phyloP scores from a whole-genome alignment of 2,888 invertebrate species.

The Lapara coniferarum region DNA sequence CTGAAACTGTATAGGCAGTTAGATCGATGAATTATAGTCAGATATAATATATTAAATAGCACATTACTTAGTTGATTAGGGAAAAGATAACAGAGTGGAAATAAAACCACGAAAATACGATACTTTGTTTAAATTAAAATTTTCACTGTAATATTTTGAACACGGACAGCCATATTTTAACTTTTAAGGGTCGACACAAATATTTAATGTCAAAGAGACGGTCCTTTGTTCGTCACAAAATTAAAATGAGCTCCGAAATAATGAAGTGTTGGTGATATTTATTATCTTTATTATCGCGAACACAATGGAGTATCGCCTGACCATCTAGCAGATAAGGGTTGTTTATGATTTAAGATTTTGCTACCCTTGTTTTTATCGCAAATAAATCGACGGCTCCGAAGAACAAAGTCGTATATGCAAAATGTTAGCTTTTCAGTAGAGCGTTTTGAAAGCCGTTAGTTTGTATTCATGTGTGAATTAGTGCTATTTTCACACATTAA shows the following conservation, averaged over 20 bases:
- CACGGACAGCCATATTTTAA: background rate
- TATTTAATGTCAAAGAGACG: constrained; percentile 38
- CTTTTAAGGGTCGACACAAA: constrained; percentile 33
- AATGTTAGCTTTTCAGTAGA: too few relatives aligned
- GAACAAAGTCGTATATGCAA: too few relatives aligned
- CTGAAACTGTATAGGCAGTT: too few relatives aligned
- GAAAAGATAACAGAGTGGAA: too few relatives aligned
- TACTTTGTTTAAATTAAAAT: background rate
- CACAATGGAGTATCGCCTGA: constrained; percentile 56
- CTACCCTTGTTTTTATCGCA: background rate
- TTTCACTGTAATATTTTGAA: background rate
- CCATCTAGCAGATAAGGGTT: constrained; percentile 31
- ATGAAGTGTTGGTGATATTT: constrained; percentile 36
- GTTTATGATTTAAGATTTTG: constrained; percentile 35
- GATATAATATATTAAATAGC: too few relatives aligned
- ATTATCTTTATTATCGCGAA: constrained; percentile 35
- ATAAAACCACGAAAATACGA: too few relatives aligned
- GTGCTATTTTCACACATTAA: too few relatives aligned
- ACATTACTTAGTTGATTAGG: too few relatives aligned
- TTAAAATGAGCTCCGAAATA: constrained; percentile 25
- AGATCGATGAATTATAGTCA: too few relatives aligned
- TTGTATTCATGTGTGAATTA: too few relatives aligned
- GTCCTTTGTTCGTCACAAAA: constrained; percentile 9
- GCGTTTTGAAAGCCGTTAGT: too few relatives aligned
- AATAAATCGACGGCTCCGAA: too few relatives aligned